These are phyloP conservation scores for Coenonympha arcania DNA, from an alignment of 2,888 invertebrate species.

Conservation along the genomic window DNA sequence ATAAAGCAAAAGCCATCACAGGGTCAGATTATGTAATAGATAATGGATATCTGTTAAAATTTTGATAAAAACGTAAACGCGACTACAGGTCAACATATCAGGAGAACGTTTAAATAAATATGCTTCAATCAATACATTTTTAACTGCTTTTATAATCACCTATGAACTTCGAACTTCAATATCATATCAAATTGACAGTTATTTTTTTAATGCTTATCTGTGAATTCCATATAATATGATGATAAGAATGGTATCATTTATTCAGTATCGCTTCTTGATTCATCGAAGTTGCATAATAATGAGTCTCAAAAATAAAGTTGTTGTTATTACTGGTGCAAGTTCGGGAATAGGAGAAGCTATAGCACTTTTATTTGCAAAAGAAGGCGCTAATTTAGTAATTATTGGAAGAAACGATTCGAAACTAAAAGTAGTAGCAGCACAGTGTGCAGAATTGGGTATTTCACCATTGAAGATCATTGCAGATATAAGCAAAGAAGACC, in stretches of 20 bases:
- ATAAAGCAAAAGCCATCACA: conserved; percentile 33
- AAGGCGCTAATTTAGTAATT: conserved; percentile 43
- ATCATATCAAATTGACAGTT: neutral
- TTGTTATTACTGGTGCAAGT: conserved; percentile 52
- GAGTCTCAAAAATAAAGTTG: conserved; percentile 46
- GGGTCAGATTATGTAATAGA: conserved; percentile 30
- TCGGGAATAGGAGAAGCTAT: conserved; percentile 49
- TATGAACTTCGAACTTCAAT: too few species aligned
- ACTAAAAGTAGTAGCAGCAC: conserved; percentile 35
- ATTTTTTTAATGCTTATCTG: neutral
- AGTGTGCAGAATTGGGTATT: conserved; percentile 38
- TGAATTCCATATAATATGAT: neutral
- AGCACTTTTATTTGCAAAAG: conserved; percentile 38
- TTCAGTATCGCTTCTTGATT: neutral
- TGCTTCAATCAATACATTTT: too few species aligned
- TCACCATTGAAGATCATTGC: conserved; percentile 34
- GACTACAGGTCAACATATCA: too few species aligned
- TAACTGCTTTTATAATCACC: too few species aligned
- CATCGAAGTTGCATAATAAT: conserved; percentile 26
- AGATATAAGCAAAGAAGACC: conserved; percentile 35
- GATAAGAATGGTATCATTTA: neutral
- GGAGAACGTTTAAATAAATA: neutral
- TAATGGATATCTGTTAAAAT: conserved; percentile 24
- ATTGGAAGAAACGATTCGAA: conserved; percentile 47
- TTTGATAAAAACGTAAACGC: neutral